Evolutionary conservation across 1,140 invertebrate genomes (phyloP), one percentile per base, ranked within the genome.

Genomic region (Penaeus vannamei): DNA sequence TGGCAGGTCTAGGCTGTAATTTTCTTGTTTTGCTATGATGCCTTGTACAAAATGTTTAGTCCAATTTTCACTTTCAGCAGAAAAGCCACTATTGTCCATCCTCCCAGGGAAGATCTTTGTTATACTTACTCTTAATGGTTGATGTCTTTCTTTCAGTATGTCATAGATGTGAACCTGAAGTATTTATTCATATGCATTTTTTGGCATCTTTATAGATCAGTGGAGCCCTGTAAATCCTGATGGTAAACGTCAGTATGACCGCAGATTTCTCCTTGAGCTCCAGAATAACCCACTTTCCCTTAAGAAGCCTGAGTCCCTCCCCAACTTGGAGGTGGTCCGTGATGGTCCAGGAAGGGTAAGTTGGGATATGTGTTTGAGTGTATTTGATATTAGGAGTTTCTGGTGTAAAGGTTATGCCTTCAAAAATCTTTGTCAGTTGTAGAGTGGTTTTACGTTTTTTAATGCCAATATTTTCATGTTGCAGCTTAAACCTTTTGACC

Each of bases 241-340:
- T 90, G 93, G 93, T 2, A 94, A 94, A 91, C 93, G 92, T 85
- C 92, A 93, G 46, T 94, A 94, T 92, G 94, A 94, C 87, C 91
- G 94, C 85, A 93, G 93, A 59, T 94, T 94, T 89, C 91, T 94
- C 46, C 89, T 94, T 8, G 92, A 93, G 69, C 87, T 94, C 46
- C 93, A 94, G 89, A 92, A 91, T 91, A 90, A 93, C 80, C 92
- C 96, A 14, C 94, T 95, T 5, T 97, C 96, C 1, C 95, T 95
- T 89, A 94, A 95, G 83, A 96, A 96, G 92, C 97, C 97, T 4
- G 94, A 95, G 87, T 95, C 95, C 91, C 92, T 96, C 23, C 95
- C 93, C 85, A 94, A 95, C 90, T 92, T 95, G 22, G 95, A 95
- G 92, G 94, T 95, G 91, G 79, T 93, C 92, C 29, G 87, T 92